Percentiles rank a stretch among this genome's conserved stretches.
These are phyloP conservation scores for Heteromurus nitidus DNA, from an alignment of 2,888 invertebrate genomes.

Conservation along the genomic window DNA sequence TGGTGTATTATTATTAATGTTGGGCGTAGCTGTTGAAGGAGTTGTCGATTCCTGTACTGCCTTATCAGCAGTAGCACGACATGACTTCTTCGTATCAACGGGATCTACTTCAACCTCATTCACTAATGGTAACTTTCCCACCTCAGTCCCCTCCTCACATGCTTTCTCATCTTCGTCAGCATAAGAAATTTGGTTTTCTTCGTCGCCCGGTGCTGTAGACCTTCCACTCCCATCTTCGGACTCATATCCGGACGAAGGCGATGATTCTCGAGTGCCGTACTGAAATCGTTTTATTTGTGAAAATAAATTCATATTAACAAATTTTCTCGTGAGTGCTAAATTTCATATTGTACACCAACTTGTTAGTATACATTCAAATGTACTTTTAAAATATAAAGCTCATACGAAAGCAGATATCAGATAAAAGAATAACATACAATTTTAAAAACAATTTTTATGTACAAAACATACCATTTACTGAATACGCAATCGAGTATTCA, in stretches of 20 bases:
- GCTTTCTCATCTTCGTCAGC: not conserved
- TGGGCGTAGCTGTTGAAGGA: constrained; percentile 24
- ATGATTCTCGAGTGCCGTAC: constrained; percentile 55
- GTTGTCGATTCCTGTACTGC: not conserved
- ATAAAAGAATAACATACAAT: constrained; percentile 21
- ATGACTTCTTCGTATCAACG: not conserved
- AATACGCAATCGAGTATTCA: constrained; percentile 46
- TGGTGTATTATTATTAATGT: constrained; percentile 43
- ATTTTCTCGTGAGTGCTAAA: no score
- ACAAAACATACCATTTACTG: constrained; percentile 54
- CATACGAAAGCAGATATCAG: constrained; percentile 23
- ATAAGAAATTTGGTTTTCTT: not conserved
- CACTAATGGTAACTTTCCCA: not conserved
- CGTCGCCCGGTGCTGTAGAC: not conserved
- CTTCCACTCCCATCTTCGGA: constrained; percentile 24
- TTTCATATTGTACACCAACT: no score
- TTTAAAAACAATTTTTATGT: constrained; percentile 29
- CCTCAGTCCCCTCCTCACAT: not conserved
- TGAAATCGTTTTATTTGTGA: constrained; percentile 20
- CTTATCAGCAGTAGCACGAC: not conserved
- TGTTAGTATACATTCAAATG: no score
- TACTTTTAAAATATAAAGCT: constrained; percentile 11
- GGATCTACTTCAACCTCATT: not conserved
- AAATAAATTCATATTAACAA: not conserved
- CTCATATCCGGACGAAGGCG: constrained; percentile 52